These are phyloP conservation scores for Peribatodes rhomboidaria DNA, from an alignment of 2,888 invertebrate species.

Conservation along the genomic window DNA sequence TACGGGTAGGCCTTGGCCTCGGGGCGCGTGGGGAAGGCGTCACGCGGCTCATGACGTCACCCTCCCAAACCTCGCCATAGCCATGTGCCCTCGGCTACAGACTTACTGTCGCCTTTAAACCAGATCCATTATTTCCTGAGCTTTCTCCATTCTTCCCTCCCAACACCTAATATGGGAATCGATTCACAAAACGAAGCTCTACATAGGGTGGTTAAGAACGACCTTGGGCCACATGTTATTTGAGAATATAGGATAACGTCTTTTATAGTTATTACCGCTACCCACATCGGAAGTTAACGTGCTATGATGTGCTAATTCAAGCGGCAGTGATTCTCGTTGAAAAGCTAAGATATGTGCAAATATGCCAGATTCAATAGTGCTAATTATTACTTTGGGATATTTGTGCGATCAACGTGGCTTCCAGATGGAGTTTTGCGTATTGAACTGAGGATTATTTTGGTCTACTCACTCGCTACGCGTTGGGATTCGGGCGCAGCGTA, in stretches of 20 bases:
- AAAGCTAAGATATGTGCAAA: constrained; percentile 31
- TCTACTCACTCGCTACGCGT: constrained; percentile 37
- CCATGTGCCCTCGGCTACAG: constrained; percentile 61
- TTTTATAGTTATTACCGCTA: constrained; percentile 10
- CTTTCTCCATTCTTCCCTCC: constrained; percentile 36
- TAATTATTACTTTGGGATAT: constrained; percentile 21
- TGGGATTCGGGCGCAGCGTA: constrained; percentile 37
- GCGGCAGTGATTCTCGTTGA: constrained; percentile 15
- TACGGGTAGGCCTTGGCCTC: constrained; percentile 68
- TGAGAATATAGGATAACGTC: constrained; percentile 24
- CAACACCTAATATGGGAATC: constrained; percentile 25
- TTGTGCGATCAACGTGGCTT: constrained; percentile 17
- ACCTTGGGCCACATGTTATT: constrained; percentile 39
- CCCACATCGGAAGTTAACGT: constrained; percentile 22
- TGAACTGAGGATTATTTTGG: constrained; percentile 39
- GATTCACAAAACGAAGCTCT: constrained; percentile 39
- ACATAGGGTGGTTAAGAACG: constrained; percentile 33
- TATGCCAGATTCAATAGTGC: constrained; percentile 27
- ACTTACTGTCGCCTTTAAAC: constrained; percentile 58
- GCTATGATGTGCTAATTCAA: constrained; percentile 15
- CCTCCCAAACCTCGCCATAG: constrained; percentile 50
- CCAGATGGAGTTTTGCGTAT: constrained; percentile 36
- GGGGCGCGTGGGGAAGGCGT: constrained; percentile 65
- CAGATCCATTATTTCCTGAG: constrained; percentile 40
- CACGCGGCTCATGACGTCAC: constrained; percentile 75